Base-by-base conservation (phyloP, 2,888 invertebrate species). In the Alloplasta piceator region DNA sequence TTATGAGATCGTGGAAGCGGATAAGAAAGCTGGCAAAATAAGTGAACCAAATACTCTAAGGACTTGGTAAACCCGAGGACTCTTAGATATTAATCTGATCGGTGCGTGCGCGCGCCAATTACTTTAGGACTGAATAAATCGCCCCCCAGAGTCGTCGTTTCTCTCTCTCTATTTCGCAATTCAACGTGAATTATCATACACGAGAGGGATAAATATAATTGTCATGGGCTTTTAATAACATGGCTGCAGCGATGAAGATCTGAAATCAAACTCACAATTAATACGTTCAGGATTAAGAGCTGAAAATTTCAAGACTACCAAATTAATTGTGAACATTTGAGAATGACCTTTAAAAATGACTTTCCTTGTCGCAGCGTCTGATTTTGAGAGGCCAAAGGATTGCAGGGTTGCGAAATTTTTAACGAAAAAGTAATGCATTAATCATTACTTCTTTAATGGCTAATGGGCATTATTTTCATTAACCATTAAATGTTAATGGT, bases 241-340 rank as follows among this genome's bases (percentile, higher is more conserved):
- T n/a, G 26, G 14, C 26, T 12, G n/a, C 39, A 7, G 43, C 52
- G 52, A 78, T 48, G 74, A 72, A 60, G 16, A 82, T 79, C 85
- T 85, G 84, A 4, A 85, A 85, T 78, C 73, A 81, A 55, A 61
- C 70, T 84, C 75, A 83, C 39, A 77, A 79, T 81, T 82, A 85
- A 82, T 79, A 82, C 63, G 55, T 81, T 82, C 83, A 26, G 46
- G 26, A 26, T 52, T 38, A 38, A 6, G 9, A 61, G 41, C 36
- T 14, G 26, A 12, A 26, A 14, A 9, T 52, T 12, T 12, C 14
- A 61, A 60, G 55, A 68, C 7, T 26, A 58, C 50, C 5, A n/a
- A n/a, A 60, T 58, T 77, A 26, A 9, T 7, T 7, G 39, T 7
- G 39, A 61, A 71, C 9, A 41, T 50, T 55, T 43, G 26, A 43